Conservation (phyloP, 2,797 vertebrate genomes). For the Apogon hyalosoma region DNA sequence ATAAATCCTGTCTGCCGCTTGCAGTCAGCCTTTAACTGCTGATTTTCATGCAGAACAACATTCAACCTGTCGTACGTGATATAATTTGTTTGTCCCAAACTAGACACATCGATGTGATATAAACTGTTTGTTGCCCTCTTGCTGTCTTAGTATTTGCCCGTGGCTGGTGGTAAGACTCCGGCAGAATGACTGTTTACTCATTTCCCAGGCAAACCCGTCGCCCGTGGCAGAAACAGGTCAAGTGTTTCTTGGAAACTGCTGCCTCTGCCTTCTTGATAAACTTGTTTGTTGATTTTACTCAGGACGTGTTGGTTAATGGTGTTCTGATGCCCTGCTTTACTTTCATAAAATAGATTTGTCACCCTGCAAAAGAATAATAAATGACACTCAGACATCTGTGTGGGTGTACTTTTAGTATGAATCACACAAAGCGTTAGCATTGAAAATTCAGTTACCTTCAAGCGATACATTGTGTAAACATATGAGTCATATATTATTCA, state of each 20-base stretch:
- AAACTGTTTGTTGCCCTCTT: no score
- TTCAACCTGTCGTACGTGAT: no score
- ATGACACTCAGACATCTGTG: background rate
- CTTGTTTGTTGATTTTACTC: slow-evolving; percentile 56
- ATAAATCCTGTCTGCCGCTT: no score
- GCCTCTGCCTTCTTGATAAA: slow-evolving; percentile 51
- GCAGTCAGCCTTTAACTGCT: no score
- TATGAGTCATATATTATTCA: slow-evolving; percentile 3
- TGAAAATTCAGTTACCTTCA: background rate
- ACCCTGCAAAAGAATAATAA: slow-evolving; percentile 17
- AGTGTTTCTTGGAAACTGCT: slow-evolving; percentile 34
- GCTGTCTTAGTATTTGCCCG: no score
- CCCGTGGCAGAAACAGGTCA: slow-evolving; percentile 34
- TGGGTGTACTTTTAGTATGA: background rate
- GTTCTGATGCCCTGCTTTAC: slow-evolving; percentile 11
- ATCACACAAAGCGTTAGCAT: background rate
- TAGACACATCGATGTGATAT: no score
- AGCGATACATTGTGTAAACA: slow-evolving; percentile 3
- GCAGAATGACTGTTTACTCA: slow-evolving; percentile 42
- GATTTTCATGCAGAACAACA: no score
- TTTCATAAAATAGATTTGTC: slow-evolving; percentile 34
- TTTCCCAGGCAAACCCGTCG: slow-evolving; percentile 33
- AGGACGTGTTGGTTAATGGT: slow-evolving; percentile 37
- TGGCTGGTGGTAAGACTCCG: slow-evolving; percentile 1
- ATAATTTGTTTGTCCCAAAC: no score